Percentiles rank a stretch among this genome's conserved stretches.
Evolutionary conservation across 2,113 vertebrate species (phyloP).

Genomic region (Ceratotherium simum): DNA sequence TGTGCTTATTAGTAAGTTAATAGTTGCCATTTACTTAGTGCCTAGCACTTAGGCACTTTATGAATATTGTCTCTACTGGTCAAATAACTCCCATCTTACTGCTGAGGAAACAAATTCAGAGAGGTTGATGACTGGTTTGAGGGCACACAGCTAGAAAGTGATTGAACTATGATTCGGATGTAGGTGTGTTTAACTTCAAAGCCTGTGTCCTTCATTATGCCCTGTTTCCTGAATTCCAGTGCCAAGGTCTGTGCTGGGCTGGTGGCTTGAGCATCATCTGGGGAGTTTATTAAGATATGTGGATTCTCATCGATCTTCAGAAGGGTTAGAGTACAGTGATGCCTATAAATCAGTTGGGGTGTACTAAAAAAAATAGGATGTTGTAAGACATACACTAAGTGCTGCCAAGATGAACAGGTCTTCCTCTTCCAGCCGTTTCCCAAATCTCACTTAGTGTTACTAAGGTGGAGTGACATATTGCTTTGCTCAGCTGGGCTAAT

Average conservation of each 20-base stretch:
- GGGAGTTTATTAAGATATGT: not conserved
- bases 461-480: not conserved
- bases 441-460: not conserved
- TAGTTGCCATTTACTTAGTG: slow-evolving; percentile 2
- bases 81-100: not conserved
- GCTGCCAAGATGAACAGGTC: not conserved
- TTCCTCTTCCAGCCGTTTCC: not conserved
- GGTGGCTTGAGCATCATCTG: not conserved
- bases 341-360: not conserved
- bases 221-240: not conserved
- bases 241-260: not conserved
- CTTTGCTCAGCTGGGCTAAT: not conserved
- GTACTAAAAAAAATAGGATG: not conserved
- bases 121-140: not conserved
- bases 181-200: not conserved
- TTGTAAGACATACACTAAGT: not conserved
- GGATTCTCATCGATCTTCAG: not conserved
- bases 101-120: not conserved
- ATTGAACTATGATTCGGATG: not conserved
- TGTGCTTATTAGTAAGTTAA: not conserved
- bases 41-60: not conserved
- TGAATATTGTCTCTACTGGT: not conserved
- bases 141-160: not conserved
- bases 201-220: not conserved
- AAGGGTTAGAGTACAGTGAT: not conserved